These are phyloP conservation scores for Heliconius hewitsoni DNA, from an alignment of 1,140 invertebrate species.

Conservation along the genomic window DNA sequence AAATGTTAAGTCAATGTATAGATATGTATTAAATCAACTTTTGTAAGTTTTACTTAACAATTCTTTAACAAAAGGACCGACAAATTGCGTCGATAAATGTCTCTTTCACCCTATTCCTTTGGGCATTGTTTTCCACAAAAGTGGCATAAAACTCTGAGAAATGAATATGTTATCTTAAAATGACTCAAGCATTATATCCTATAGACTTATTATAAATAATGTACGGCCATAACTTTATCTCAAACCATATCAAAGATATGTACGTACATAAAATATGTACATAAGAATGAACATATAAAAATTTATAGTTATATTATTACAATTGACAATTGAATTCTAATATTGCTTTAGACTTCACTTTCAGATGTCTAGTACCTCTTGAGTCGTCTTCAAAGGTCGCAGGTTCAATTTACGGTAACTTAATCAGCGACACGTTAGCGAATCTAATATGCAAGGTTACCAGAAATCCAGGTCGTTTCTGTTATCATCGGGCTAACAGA, in stretches of 20 bases:
- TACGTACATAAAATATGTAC: not conserved
- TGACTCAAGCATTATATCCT: no score
- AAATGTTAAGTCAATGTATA: no score
- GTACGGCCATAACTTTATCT: not conserved
- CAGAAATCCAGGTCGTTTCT: slow-evolving; percentile 53
- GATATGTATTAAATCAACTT: no score
- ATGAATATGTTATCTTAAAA: no score
- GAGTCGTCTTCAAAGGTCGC: not conserved
- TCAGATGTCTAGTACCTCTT: not conserved
- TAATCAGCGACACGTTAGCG: slow-evolving; percentile 20
- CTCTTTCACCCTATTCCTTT: no score
- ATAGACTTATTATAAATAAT: not conserved
- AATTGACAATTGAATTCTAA: not conserved
- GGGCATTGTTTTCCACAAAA: no score
- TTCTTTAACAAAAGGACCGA: no score
- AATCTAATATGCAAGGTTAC: slow-evolving; percentile 28
- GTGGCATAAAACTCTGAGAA: no score
- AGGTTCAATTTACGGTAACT: not conserved
- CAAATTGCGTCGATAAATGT: no score
- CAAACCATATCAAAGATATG: not conserved
- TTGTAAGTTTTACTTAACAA: no score
- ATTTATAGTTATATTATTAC: not conserved
- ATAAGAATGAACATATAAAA: not conserved
- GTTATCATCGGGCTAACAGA: slow-evolving; percentile 49
- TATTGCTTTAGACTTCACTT: not conserved